phyloP scores from a whole-genome alignment of 2,888 invertebrate genomes.

The Prenolepis imparis region DNA sequence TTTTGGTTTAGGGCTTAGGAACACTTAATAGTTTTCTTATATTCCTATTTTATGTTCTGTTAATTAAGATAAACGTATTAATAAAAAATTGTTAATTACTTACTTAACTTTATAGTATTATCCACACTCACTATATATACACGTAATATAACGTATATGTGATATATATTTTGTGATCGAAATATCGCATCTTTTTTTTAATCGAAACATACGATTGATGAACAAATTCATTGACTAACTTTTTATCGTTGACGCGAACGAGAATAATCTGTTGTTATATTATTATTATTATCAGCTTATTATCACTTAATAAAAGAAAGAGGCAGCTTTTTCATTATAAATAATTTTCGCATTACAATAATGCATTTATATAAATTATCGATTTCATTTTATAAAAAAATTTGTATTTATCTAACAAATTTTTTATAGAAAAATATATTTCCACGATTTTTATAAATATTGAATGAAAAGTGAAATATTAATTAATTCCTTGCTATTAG shows the following conservation, averaged over 20 bases:
- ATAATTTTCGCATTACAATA: no score
- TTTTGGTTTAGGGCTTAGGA: not conserved
- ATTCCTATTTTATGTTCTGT: not conserved
- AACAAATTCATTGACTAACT: slow-evolving; percentile 22
- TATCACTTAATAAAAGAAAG: not conserved
- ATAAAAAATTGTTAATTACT: not conserved
- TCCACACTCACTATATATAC: not conserved
- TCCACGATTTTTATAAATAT: not conserved
- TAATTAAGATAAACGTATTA: not conserved
- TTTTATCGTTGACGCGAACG: not conserved
- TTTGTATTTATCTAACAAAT: not conserved
- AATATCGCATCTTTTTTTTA: not conserved
- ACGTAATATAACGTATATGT: not conserved
- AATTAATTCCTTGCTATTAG: not conserved
- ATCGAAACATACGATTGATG: not conserved
- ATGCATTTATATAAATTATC: not conserved
- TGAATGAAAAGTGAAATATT: not conserved
- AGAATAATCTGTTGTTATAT: slow-evolving; percentile 8
- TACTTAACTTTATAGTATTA: not conserved
- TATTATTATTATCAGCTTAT: slow-evolving; percentile 13
- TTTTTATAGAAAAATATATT: not conserved
- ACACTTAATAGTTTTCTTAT: not conserved
- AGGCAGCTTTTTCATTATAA: not conserved
- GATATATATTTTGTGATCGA: not conserved
- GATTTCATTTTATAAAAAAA: not conserved